Conservation (phyloP, 1,140 invertebrate species). For the Polypedilum pembai region DNA sequence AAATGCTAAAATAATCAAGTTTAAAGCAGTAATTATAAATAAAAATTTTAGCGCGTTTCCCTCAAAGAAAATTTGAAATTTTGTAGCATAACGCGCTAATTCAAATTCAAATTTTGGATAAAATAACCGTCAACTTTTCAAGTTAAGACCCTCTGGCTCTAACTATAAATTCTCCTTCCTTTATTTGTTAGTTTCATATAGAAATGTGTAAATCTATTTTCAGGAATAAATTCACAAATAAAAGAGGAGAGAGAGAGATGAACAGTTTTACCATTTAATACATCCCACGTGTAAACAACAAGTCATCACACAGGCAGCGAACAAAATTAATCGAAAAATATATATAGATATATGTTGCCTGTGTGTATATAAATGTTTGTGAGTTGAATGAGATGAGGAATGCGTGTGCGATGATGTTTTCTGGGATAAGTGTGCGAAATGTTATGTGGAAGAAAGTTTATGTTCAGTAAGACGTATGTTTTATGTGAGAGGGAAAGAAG, state of each 20-base stretch:
- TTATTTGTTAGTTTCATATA: no score
- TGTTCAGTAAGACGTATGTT: background rate
- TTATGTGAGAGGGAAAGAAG: background rate
- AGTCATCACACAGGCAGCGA: constrained; percentile 19
- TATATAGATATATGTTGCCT: background rate
- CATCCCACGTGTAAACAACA: constrained; percentile 26
- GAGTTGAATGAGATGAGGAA: background rate
- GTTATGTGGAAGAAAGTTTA: background rate
- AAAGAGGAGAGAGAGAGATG: background rate
- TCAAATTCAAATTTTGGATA: no score
- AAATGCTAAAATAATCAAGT: no score
- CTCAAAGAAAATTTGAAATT: no score
- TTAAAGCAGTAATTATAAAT: no score
- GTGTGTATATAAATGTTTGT: background rate
- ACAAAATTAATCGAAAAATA: constrained; percentile 19
- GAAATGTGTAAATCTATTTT: no score
- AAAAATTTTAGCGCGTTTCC: no score
- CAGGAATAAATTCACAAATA: background rate
- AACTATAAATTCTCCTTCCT: no score
- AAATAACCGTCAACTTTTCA: no score
- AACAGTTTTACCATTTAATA: constrained; percentile 1
- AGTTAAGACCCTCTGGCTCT: no score
- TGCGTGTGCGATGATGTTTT: background rate
- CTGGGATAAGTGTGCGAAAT: constrained; percentile 14
- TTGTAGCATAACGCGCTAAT: no score